Evolutionary conservation across 1,140 invertebrate genomes (phyloP).

Genomic region (Brachionus manjavacas): DNA sequence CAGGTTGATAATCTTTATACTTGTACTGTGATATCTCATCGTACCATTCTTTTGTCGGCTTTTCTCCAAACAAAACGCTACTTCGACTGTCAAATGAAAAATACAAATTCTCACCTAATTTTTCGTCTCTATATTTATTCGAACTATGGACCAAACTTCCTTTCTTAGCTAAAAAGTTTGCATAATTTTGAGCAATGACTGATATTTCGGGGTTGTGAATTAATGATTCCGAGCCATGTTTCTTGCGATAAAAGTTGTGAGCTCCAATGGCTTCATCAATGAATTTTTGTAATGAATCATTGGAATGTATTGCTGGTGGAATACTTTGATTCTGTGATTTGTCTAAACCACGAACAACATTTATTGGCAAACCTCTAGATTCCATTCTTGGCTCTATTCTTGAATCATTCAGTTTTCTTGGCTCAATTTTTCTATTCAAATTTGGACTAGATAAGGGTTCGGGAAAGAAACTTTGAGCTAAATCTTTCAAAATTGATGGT

Average conservation of each 20-base stretch:
- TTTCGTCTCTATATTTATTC: not conserved
- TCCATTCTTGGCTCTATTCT: not conserved
- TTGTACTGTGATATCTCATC: constrained; percentile 71
- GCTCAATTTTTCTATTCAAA: not conserved
- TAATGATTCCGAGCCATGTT: constrained; percentile 67
- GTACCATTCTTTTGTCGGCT: constrained; percentile 80
- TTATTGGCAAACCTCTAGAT: not conserved
- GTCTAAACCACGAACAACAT: not conserved
- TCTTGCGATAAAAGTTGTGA: constrained; percentile 72
- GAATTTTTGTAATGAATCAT: not conserved
- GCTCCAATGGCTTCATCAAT: constrained; percentile 54
- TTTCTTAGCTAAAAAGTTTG: constrained; percentile 66
- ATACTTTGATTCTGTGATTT: not conserved
- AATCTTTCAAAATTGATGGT: not conserved
- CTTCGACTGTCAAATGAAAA: not conserved
- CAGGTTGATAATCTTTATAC: constrained; percentile 68
- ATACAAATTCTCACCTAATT: constrained; percentile 18
- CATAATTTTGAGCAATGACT: constrained; percentile 70
- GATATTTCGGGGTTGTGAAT: constrained; percentile 66
- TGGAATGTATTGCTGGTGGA: not conserved
- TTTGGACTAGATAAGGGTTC: not conserved
- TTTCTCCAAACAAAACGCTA: constrained; percentile 64
- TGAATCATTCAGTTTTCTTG: not conserved
- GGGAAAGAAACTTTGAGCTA: not conserved
- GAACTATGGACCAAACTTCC: constrained; percentile 69